A percentile compares a stretch with the other conserved stretches of the same genome.
These are phyloP conservation scores for Drosophila atripex DNA, from an alignment of 2,888 invertebrate genomes.

Conservation along the genomic window DNA sequence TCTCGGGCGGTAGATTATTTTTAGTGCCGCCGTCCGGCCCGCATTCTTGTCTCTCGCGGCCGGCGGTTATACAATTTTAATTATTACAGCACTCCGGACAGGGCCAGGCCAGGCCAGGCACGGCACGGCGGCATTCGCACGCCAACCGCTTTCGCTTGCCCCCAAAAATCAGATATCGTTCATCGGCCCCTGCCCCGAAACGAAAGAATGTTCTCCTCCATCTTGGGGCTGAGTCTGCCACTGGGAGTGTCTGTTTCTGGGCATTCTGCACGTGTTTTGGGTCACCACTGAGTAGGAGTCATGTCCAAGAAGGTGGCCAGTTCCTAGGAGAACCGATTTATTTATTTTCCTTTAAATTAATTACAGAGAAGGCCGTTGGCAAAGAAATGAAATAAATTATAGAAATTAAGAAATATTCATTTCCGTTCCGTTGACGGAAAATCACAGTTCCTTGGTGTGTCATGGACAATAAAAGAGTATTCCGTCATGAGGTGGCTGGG, in stretches of 20 bases:
- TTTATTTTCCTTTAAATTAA: no score
- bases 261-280: background rate
- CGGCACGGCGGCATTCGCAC: no score
- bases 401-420: background rate
- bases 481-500: background rate
- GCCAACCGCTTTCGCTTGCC: background rate
- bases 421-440: background rate
- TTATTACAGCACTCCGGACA: constrained; percentile 26
- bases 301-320: no score
- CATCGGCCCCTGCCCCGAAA: constrained; percentile 5
- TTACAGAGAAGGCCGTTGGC: no score
- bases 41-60: constrained; percentile 10
- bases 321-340: no score
- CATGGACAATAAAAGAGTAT: constrained; percentile 10
- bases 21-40: constrained; percentile 15
- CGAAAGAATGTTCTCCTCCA: constrained; percentile 10
- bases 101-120: background rate
- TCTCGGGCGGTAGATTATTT: constrained; percentile 17
- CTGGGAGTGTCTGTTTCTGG: constrained; percentile 7
- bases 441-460: constrained; percentile 25
- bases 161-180: constrained; percentile 12
- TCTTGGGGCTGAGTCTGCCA: background rate
- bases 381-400: no score
- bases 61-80: constrained; percentile 30
- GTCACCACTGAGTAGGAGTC: no score